Conservation (phyloP, 2,797 vertebrate genomes). For the Pelochelys cantorii region DNA sequence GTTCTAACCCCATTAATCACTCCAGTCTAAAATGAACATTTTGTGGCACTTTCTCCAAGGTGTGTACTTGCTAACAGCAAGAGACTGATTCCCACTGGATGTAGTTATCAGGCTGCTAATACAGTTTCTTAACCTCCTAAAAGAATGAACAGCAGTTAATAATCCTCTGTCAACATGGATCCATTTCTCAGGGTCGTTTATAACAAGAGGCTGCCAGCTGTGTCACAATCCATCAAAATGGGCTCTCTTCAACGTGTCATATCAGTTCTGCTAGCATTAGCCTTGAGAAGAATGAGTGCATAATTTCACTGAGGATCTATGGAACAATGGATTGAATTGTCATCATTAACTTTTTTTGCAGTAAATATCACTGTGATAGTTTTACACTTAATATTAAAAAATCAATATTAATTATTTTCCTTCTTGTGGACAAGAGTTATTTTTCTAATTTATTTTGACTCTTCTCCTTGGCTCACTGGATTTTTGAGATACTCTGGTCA, state of each 20-base stretch:
- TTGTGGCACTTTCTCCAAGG: rapidly evolving
- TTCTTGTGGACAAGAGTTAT: not conserved
- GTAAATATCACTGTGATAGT: conserved; percentile 36
- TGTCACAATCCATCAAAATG: not conserved
- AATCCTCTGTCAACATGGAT: not conserved
- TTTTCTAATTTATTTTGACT: conserved; percentile 26
- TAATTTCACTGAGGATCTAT: conserved; percentile 1
- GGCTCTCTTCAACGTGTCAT: not conserved
- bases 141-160: conserved; percentile 37
- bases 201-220: not conserved
- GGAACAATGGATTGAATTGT: conserved; percentile 31
- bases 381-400: conserved; percentile 52
- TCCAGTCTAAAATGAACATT: not conserved
- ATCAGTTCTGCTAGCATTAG: conserved; percentile 2
- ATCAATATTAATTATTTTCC: not conserved
- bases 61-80: not conserved
- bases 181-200: not conserved
- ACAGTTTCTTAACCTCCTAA: not conserved
- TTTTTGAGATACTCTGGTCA: not conserved
- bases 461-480: not conserved
- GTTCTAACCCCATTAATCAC: not conserved
- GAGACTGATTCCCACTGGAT: not conserved
- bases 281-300: conserved; percentile 20
- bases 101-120: not conserved
- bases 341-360: conserved; percentile 41